A percentile compares a stretch with the other conserved stretches of the same genome.
phyloP scores from a whole-genome alignment of 1,140 invertebrate species.

The Apis cerana region DNA sequence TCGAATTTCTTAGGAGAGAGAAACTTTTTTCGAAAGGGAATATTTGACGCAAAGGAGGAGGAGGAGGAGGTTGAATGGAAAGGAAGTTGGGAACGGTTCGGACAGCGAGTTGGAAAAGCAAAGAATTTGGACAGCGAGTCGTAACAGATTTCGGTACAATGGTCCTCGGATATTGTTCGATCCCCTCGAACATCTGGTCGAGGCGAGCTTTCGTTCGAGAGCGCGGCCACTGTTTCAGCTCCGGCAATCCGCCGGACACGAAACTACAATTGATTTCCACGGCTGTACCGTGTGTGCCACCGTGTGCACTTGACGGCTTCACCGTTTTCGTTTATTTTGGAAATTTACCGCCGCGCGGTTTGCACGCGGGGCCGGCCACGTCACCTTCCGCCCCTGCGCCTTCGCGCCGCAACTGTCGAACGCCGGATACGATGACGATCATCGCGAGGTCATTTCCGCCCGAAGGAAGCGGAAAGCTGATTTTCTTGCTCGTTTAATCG shows the following conservation, averaged over 20 bases:
- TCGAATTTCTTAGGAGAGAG: too few species aligned
- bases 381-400: background rate
- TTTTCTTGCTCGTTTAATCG: conserved; percentile 5
- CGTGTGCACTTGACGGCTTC: conserved; percentile 45
- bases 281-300: background rate
- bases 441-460: background rate
- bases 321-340: conserved; percentile 48
- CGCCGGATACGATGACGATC: background rate
- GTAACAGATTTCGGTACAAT: background rate
- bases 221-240: conserved; percentile 43
- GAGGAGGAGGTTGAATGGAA: too few species aligned
- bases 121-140: background rate
- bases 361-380: background rate
- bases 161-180: conserved; percentile 32
- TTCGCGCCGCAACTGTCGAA: background rate
- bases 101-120: too few species aligned
- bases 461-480: background rate
- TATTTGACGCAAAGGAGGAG: too few species aligned
- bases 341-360: conserved; percentile 38
- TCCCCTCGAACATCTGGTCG: conserved; percentile 19
- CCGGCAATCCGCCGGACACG: conserved; percentile 31
- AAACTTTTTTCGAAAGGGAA: too few species aligned
- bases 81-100: too few species aligned
- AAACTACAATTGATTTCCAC: conserved; percentile 57
- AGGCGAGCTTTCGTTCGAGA: conserved; percentile 18